These are phyloP conservation scores for Hippocampus comes DNA, from an alignment of 2,113 vertebrate species.

Conservation along the genomic window DNA sequence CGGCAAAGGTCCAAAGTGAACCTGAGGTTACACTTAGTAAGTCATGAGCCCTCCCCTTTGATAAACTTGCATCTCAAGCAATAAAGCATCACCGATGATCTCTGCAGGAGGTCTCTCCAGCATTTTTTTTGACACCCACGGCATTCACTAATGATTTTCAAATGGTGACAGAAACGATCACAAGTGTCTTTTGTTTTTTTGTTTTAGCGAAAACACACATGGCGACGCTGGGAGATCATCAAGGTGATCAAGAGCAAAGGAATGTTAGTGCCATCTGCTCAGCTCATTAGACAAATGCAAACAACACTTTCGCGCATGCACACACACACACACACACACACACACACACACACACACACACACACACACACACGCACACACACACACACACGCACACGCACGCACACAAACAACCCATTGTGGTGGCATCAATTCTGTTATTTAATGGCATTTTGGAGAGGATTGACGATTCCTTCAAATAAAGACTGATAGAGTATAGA, in stretches of 20 bases:
- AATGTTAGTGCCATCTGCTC: constrained; percentile 68
- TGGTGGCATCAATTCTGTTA: no score
- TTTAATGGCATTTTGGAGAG: no score
- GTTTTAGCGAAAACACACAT: not conserved
- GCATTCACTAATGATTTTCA: not conserved
- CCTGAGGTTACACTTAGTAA: constrained; percentile 28
- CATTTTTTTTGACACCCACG: not conserved
- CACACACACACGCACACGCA: no score
- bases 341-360: no score
- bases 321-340: no score
- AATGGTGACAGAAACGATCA: not conserved
- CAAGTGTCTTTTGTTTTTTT: not conserved
- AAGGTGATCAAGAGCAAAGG: constrained; percentile 46
- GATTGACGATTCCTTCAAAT: no score
- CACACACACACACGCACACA: no score
- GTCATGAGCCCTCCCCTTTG: not conserved
- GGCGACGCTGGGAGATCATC: constrained; percentile 26
- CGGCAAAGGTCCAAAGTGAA: constrained; percentile 28
- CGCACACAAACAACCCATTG: no score
- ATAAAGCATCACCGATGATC: constrained; percentile 50
- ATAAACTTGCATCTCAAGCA: constrained; percentile 25
- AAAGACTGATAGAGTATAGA: no score
- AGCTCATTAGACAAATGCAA: constrained; percentile 54
- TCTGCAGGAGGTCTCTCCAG: constrained; percentile 50
- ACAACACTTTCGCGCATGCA: not conserved